phyloP scores from a whole-genome alignment of 2,113 vertebrate species.

The Tiliqua scincoides region DNA sequence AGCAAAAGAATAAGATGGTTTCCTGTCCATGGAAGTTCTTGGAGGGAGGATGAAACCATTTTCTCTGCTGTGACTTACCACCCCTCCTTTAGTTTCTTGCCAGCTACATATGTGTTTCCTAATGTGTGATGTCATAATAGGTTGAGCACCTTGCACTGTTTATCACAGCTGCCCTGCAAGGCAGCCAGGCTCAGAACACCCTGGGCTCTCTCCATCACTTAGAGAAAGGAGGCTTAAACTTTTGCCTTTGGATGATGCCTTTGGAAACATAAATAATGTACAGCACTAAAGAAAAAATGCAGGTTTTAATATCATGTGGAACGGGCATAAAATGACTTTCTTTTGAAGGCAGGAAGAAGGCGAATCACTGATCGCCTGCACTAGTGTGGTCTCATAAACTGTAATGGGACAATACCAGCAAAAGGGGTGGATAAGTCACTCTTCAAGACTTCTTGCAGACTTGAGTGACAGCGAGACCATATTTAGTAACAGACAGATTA shows the following conservation, averaged over 20 bases:
- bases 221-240: neutral
- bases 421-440: constrained; percentile 34
- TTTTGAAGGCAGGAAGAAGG: neutral
- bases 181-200: too few relatives aligned
- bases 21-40: neutral
- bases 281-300: neutral
- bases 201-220: neutral
- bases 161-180: too few relatives aligned
- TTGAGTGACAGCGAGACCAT: constrained; percentile 24
- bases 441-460: constrained; percentile 33
- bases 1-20: too few relatives aligned
- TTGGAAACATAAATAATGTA: neutral
- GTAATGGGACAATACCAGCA: neutral
- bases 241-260: neutral
- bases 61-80: neutral
- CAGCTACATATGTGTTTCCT: neutral
- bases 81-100: neutral
- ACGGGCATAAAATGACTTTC: neutral
- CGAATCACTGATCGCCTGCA: neutral
- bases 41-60: neutral
- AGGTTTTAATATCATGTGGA: neutral
- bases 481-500: constrained; percentile 68
- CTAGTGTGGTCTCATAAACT: neutral
- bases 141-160: too few relatives aligned
- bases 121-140: too few relatives aligned